phyloP scores from a whole-genome alignment of 2,797 vertebrate genomes.

The Acipenser oxyrinchus region DNA sequence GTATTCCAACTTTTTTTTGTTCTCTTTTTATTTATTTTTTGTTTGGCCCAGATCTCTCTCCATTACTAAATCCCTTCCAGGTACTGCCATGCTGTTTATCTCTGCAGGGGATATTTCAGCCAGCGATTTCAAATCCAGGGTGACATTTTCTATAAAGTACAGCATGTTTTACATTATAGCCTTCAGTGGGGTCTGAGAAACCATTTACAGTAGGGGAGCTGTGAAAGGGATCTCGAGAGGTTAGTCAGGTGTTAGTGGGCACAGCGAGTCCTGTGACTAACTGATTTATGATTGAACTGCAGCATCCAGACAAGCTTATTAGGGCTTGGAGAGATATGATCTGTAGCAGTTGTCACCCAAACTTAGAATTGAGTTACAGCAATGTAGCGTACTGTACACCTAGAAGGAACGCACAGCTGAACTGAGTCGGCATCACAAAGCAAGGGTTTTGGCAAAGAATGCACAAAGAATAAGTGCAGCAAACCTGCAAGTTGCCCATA shows the following conservation, averaged over 20 bases:
- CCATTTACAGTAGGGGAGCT: slow-evolving; percentile 36
- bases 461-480: too few species aligned
- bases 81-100: slow-evolving; percentile 31
- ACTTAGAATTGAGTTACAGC: slow-evolving; percentile 22
- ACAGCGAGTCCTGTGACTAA: slow-evolving; percentile 32
- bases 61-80: slow-evolving; percentile 30
- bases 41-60: slow-evolving; percentile 22
- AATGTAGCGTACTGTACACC: slow-evolving; percentile 2
- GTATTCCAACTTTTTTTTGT: slow-evolving; percentile 28
- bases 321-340: slow-evolving; percentile 24
- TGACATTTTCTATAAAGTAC: slow-evolving; percentile 46
- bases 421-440: not conserved
- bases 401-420: not conserved
- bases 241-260: slow-evolving; percentile 31
- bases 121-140: slow-evolving; percentile 27
- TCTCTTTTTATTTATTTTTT: slow-evolving; percentile 31
- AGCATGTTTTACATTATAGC: slow-evolving; percentile 46
- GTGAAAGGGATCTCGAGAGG: slow-evolving; percentile 28
- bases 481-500: too few species aligned
- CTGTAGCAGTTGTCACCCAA: slow-evolving; percentile 33
- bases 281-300: slow-evolving; percentile 30
- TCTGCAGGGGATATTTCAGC: slow-evolving; percentile 30
- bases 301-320: slow-evolving; percentile 29
- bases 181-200: slow-evolving; percentile 36
- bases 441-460: not conserved